phyloP scores from a whole-genome alignment of 2,797 vertebrate species.

The Hemibagrus guttatus region DNA sequence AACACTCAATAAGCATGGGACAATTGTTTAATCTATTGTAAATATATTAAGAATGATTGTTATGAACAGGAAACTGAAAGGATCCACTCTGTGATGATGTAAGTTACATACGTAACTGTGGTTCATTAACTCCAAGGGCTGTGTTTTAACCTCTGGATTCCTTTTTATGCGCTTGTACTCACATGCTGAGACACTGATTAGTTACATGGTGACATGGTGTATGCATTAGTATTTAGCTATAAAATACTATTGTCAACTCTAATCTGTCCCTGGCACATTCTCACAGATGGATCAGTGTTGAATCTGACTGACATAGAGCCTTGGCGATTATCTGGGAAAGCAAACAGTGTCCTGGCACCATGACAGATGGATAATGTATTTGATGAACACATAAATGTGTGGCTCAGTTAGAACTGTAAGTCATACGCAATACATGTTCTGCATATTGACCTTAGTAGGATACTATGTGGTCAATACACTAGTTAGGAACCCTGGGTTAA shows the following conservation, averaged over 20 bases:
- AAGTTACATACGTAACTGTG: too few species aligned
- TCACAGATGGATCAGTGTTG: background rate
- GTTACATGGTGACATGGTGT: too few species aligned
- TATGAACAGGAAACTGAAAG: background rate
- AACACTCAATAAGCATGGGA: background rate
- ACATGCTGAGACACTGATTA: too few species aligned
- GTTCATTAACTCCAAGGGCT: too few species aligned
- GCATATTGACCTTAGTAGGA: background rate
- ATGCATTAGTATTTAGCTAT: background rate
- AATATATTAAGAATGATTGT: background rate
- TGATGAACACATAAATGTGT: conserved; percentile 1
- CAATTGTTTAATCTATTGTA: background rate
- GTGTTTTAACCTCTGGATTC: too few species aligned
- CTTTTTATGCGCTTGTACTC: too few species aligned
- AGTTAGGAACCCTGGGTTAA: background rate
- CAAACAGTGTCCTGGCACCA: background rate
- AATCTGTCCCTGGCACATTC: background rate
- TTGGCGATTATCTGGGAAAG: background rate
- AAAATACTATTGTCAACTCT: background rate
- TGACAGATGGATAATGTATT: background rate
- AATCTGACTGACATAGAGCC: background rate
- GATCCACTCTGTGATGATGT: background rate
- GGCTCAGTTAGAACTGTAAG: background rate
- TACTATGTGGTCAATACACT: background rate
- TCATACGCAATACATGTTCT: background rate